phyloP scores from a whole-genome alignment of 1,140 invertebrate genomes.

The Wasmannia auropunctata region DNA sequence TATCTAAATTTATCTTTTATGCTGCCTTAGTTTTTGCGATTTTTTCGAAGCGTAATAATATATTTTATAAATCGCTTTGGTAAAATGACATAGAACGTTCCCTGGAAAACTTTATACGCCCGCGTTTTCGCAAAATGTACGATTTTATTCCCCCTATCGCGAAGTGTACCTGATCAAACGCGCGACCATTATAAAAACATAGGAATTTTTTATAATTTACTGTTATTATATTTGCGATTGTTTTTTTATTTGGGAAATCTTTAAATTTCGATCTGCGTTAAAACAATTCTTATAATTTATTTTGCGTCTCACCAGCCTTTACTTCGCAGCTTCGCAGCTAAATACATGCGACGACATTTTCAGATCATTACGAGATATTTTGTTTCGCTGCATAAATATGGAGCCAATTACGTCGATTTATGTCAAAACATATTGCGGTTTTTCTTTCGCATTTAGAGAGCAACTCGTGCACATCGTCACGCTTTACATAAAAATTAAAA shows the following conservation, averaged over 20 bases:
- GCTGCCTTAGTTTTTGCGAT: conserved; percentile 25
- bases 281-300: conserved; percentile 16
- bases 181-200: neutral
- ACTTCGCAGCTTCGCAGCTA: conserved; percentile 36
- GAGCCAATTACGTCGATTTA: conserved; percentile 1
- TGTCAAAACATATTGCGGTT: conserved; percentile 33
- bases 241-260: neutral
- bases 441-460: conserved; percentile 70
- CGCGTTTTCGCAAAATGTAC: neutral
- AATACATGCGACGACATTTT: neutral
- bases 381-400: conserved; percentile 50
- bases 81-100: conserved; percentile 6
- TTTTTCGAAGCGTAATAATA: conserved; percentile 11
- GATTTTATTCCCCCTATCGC: neutral
- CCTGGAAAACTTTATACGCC: neutral
- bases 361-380: conserved; percentile 10
- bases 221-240: conserved; percentile 11
- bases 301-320: conserved; percentile 36
- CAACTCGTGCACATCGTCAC: conserved; percentile 53
- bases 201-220: neutral
- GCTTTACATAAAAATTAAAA: conserved; percentile 56
- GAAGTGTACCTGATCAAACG: neutral
- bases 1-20: conserved; percentile 27
- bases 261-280: neutral
- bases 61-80: conserved; percentile 14